These are phyloP conservation scores for Sus cebifrons DNA, from an alignment of 2,797 vertebrate species.

Conservation along the genomic window DNA sequence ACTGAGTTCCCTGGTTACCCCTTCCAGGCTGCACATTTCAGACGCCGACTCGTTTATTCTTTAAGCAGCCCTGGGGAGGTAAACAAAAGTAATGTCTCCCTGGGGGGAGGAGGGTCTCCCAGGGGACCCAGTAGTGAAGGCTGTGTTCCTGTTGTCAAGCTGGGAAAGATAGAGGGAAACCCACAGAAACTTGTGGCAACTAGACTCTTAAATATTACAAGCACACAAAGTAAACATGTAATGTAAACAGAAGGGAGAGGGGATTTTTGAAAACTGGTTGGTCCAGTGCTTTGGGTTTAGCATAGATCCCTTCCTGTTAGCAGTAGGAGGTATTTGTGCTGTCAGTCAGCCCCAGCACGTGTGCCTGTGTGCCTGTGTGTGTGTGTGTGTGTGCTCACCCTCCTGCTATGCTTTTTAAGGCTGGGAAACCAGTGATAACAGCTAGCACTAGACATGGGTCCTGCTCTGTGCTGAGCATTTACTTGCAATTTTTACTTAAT, in stretches of 20 bases:
- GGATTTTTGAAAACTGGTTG: slow-evolving; percentile 66
- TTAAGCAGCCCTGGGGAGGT: neutral
- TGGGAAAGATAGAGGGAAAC: neutral
- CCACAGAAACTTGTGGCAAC: neutral
- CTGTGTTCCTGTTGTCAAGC: neutral
- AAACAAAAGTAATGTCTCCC: neutral
- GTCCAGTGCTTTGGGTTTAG: slow-evolving; percentile 39
- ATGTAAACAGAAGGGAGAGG: neutral
- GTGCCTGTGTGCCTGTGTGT: neutral
- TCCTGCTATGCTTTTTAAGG: neutral
- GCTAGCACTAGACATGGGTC: neutral
- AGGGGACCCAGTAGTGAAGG: neutral
- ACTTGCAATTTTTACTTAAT: neutral
- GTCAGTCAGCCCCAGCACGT: neutral
- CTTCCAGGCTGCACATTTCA: neutral
- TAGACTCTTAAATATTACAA: slow-evolving; percentile 30
- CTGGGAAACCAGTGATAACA: neutral
- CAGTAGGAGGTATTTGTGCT: neutral
- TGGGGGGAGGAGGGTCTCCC: neutral
- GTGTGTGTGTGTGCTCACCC: neutral
- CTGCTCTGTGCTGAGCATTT: neutral
- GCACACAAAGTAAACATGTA: slow-evolving; percentile 32
- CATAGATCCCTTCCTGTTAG: neutral
- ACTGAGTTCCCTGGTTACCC: neutral
- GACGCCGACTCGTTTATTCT: neutral